Percentiles rank a stretch among this genome's conserved stretches.
Conservation (phyloP, 2,113 vertebrate species). For the Psammodynastes pulverulentus region DNA sequence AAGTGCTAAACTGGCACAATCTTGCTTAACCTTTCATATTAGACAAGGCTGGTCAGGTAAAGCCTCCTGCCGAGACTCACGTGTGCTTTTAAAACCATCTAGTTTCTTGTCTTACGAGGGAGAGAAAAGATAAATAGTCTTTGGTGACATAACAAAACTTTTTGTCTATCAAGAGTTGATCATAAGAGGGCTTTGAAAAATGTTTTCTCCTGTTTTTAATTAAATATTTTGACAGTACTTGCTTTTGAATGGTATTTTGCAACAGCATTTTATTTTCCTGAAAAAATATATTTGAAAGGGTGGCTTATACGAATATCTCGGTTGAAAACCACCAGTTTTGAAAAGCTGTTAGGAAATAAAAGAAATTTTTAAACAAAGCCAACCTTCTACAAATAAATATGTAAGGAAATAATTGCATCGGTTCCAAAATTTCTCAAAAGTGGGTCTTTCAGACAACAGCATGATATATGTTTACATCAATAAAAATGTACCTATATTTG, state of each 20-base stretch:
- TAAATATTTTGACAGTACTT: neutral
- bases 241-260: neutral
- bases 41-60: neutral
- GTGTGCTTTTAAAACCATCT: neutral
- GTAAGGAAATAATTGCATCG: neutral
- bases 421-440: neutral
- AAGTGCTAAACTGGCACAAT: neutral
- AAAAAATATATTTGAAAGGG: neutral
- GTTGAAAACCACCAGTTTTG: neutral
- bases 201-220: neutral
- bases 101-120: neutral
- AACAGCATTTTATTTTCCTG: neutral
- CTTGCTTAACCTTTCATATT: neutral
- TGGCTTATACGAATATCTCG: neutral
- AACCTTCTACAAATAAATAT: neutral
- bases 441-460: neutral
- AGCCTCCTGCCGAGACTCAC: neutral
- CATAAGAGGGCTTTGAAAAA: neutral
- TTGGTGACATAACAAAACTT: neutral
- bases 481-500: neutral
- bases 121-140: neutral
- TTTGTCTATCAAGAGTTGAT: neutral
- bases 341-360: neutral
- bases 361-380: neutral
- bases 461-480: neutral